These are phyloP conservation scores for Pseudomyrmex concolor DNA, from an alignment of 1,140 invertebrate genomes.

Conservation along the genomic window DNA sequence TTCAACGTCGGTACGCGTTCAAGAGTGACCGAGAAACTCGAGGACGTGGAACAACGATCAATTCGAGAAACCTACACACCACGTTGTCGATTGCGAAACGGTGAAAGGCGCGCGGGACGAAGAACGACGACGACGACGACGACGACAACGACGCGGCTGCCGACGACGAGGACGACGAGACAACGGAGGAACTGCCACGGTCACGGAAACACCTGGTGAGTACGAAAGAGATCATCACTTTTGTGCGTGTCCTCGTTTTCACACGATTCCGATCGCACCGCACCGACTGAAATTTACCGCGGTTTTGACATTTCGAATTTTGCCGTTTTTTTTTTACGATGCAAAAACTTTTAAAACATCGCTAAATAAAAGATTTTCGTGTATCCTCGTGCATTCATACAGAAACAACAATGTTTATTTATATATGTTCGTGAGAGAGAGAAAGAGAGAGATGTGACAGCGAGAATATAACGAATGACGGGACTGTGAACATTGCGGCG, in stretches of 20 bases:
- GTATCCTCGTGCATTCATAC: not conserved
- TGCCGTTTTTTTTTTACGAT: no score
- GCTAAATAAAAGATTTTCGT: not conserved
- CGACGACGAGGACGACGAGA: slow-evolving; percentile 12
- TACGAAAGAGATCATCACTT: not conserved
- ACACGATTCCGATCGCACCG: no score
- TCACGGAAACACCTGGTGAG: slow-evolving; percentile 50
- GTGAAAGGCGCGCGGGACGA: slow-evolving; percentile 66
- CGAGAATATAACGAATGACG: not conserved
- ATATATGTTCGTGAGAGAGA: not conserved
- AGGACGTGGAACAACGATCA: slow-evolving; percentile 12
- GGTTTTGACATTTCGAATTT: not conserved
- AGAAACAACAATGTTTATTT: not conserved
- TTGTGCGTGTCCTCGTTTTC: not conserved
- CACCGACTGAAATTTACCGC: no score
- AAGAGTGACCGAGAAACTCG: slow-evolving; percentile 55
- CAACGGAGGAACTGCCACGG: slow-evolving; percentile 28
- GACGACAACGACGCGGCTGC: not conserved
- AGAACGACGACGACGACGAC: slow-evolving; percentile 18
- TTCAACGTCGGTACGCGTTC: slow-evolving; percentile 45
- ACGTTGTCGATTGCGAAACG: slow-evolving; percentile 60
- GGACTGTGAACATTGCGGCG: slow-evolving; percentile 7
- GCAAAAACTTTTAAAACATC: no score
- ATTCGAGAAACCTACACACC: slow-evolving; percentile 1
- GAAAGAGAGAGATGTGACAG: no score